A percentile compares a stretch with the other conserved stretches of the same genome.
phyloP scores from a whole-genome alignment of 2,888 invertebrate genomes.

The Hymenopus coronatus region DNA sequence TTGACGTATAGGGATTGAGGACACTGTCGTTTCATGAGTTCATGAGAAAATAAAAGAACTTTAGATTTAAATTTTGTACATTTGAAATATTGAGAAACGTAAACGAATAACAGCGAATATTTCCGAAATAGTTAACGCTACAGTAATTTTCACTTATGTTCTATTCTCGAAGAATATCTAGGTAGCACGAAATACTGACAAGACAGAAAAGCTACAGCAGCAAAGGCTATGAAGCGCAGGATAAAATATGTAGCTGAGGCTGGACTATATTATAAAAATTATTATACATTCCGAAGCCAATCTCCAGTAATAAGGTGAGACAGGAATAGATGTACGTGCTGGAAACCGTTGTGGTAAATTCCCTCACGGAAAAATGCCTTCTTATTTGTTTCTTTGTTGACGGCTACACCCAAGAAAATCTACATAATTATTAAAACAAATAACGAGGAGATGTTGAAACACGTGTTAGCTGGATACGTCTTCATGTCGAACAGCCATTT shows the following conservation, averaged over 20 bases:
- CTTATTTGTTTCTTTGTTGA: not conserved
- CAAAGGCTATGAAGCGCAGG: not conserved
- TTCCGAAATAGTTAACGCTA: too few relatives aligned
- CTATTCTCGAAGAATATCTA: too few relatives aligned
- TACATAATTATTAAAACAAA: conserved; percentile 10
- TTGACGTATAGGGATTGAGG: too few relatives aligned
- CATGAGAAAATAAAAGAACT: too few relatives aligned
- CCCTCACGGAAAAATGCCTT: not conserved
- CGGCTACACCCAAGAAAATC: conserved; percentile 1
- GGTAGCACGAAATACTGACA: too few relatives aligned
- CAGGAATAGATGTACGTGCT: not conserved
- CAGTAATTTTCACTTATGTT: too few relatives aligned
- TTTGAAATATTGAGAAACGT: too few relatives aligned
- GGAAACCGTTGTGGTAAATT: not conserved
- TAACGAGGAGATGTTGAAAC: not conserved
- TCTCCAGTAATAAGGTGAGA: not conserved
- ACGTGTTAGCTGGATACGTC: not conserved
- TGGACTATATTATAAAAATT: not conserved
- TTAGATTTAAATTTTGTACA: too few relatives aligned
- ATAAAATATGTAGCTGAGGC: not conserved
- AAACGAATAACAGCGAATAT: too few relatives aligned
- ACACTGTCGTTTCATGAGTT: too few relatives aligned
- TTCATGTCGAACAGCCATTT: not conserved
- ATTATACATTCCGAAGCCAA: not conserved
- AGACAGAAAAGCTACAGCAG: not conserved